Evolutionary conservation across 2,888 invertebrate genomes (phyloP), one percentile per base, ranked within the genome.

Genomic region (Chydorus sphaericus): DNA sequence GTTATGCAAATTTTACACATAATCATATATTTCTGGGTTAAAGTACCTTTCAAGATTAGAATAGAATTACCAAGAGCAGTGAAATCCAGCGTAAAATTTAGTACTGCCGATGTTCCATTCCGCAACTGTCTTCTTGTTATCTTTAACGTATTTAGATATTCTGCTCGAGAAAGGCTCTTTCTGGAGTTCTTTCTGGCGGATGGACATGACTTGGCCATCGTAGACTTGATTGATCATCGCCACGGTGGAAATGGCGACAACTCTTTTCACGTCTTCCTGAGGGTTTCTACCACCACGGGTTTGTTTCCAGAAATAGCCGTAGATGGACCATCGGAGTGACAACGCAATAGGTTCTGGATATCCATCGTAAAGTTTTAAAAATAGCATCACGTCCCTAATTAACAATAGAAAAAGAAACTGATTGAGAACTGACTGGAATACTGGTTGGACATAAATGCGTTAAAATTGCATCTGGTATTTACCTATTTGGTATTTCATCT

Each of bases 61-160:
- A n/a, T n/a, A n/a, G n/a, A n/a, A n/a, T n/a, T n/a, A n/a, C 66
- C 66, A 66, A 4, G 65, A 66, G 53, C 66, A 66, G 58, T 66
- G 66, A 62, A 62, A 65, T 6, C 65, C 65, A 4, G 62, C 64
- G 16, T 61, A 61, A 37, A 60, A 57, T 1, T 53, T 57, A 1
- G 54, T 26, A 4, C 33, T 56, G 8, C 65, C 65, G 16, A 62
- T 59, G 4, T 49, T 52, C 63, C 64, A 64, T n/a, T 57, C 52
- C 16, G 51, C 50, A 5, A 60, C 57, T 3, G 52, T 11, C 28
- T 59, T 54, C 4, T 59, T 59, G 18, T 44, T 52, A n/a, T n/a
- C n/a, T 1, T 18, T 33, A 2, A 38, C 49, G 38, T 60, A 61
- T n/a, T 52, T 48, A n/a, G 44, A 37, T 18, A 57, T 29, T 11